Conservation (phyloP, 2,888 invertebrate genomes). For the Diadegma fenestrale region DNA sequence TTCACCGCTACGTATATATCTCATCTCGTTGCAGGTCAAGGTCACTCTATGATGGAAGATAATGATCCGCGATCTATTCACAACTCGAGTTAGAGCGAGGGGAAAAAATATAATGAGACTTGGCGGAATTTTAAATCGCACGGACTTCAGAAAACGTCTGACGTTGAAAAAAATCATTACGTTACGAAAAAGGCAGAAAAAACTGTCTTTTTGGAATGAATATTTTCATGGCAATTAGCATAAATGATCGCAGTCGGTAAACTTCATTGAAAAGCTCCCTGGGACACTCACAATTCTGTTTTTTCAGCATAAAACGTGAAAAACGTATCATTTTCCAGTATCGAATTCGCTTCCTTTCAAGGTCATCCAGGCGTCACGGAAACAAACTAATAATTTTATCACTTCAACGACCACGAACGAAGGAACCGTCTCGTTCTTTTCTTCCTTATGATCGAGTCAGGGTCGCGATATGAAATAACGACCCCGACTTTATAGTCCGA, state of each 20-base stretch:
- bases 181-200: not conserved
- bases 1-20: slow-evolving; percentile 27
- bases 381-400: slow-evolving; percentile 59
- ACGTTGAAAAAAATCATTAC: not conserved
- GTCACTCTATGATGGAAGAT: slow-evolving; percentile 31
- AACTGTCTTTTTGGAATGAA: not conserved
- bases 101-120: not conserved
- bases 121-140: not conserved
- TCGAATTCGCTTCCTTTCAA: not conserved
- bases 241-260: not conserved
- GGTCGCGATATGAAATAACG: slow-evolving; percentile 25
- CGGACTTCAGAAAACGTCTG: not conserved
- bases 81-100: not conserved
- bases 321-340: not conserved
- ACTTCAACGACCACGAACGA: slow-evolving; percentile 49
- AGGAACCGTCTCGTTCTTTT: slow-evolving; percentile 38
- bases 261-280: not conserved
- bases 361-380: slow-evolving; percentile 13
- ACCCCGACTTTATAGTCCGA: not conserved
- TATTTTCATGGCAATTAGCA: not conserved
- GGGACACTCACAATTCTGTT: not conserved
- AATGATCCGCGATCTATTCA: slow-evolving; percentile 18
- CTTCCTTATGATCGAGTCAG: slow-evolving; percentile 65
- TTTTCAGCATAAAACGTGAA: not conserved
- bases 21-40: slow-evolving; percentile 49